Evolutionary conservation across 1,140 invertebrate species (phyloP).

Genomic region (Drosophila hydei): DNA sequence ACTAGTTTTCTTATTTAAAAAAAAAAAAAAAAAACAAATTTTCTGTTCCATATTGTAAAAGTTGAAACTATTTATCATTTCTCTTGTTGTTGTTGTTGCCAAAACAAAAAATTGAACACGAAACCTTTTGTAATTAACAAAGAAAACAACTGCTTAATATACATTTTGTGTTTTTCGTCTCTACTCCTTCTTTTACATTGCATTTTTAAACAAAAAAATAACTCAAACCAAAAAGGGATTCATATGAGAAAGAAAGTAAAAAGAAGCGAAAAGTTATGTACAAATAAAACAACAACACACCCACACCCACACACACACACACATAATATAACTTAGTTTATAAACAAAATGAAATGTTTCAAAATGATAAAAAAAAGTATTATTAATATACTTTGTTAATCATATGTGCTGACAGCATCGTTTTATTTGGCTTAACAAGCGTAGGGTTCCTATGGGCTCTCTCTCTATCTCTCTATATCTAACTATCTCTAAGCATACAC

Average conservation of each 20-base stretch:
- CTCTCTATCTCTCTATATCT: constrained; percentile 4
- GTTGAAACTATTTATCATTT: constrained; percentile 41
- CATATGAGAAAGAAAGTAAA: constrained; percentile 84
- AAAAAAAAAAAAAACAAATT: constrained; percentile 6
- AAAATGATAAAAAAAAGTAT: constrained; percentile 28
- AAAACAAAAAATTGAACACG: constrained; percentile 40
- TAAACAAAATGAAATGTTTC: constrained; percentile 53
- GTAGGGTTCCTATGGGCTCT: constrained; percentile 29
- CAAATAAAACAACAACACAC: constrained; percentile 54
- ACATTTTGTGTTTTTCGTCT: constrained; percentile 80
- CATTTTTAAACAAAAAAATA: constrained; percentile 50
- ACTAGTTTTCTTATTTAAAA: constrained; percentile 33
- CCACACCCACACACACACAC: constrained; percentile 35
- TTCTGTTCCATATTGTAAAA: constrained; percentile 14
- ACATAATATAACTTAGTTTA: constrained; percentile 55
- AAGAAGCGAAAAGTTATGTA: constrained; percentile 82
- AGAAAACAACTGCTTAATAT: constrained; percentile 78
- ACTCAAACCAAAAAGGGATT: constrained; percentile 68
- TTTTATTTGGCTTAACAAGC: constrained; percentile 35
- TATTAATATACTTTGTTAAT: constrained; percentile 39
- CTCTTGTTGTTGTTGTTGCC: constrained; percentile 20
- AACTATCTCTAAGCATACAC: constrained; percentile 20
- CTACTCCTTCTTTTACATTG: constrained; percentile 83
- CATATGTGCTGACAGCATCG: constrained; percentile 23
- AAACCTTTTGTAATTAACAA: constrained; percentile 57